Conservation (phyloP, 2,797 vertebrate genomes). For the Furcifer pardalis region DNA sequence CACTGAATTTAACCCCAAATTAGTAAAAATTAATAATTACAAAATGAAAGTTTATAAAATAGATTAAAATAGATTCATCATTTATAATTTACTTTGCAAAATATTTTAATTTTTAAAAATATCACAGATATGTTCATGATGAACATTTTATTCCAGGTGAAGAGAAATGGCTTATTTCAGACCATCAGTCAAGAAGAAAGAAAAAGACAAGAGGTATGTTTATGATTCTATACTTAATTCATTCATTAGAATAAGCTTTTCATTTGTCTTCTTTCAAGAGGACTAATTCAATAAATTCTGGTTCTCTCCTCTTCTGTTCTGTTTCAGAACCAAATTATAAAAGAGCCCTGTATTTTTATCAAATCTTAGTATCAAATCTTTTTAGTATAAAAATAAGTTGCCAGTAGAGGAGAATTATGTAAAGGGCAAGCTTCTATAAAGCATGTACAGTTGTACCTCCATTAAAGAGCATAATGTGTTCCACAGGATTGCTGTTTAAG, state of each 20-base stretch:
- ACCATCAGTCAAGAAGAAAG: conserved; percentile 88
- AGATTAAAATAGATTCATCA: no score
- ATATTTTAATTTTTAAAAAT: neutral
- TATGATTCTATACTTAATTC: neutral
- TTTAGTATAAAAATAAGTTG: neutral
- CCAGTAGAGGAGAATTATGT: neutral
- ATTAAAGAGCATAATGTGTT: no score
- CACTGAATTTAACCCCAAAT: neutral
- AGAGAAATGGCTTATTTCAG: conserved; percentile 87
- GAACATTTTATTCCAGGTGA: conserved; percentile 81
- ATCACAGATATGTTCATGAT: neutral
- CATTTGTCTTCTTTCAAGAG: neutral
- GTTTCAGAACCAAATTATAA: neutral
- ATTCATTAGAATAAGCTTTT: neutral
- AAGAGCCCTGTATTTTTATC: neutral
- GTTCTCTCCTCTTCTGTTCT: conserved; percentile 9
- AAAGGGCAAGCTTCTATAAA: neutral
- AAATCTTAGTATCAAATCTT: neutral
- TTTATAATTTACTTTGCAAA: neutral
- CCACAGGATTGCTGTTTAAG: no score
- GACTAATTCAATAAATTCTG: neutral
- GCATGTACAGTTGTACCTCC: no score
- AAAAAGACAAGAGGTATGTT: conserved; percentile 92
- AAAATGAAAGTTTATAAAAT: no score
- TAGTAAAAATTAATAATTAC: neutral